A percentile compares a stretch with the other conserved stretches of the same genome.
These are phyloP conservation scores for Drosophila pachea DNA, from an alignment of 1,140 invertebrate genomes.

Conservation along the genomic window DNA sequence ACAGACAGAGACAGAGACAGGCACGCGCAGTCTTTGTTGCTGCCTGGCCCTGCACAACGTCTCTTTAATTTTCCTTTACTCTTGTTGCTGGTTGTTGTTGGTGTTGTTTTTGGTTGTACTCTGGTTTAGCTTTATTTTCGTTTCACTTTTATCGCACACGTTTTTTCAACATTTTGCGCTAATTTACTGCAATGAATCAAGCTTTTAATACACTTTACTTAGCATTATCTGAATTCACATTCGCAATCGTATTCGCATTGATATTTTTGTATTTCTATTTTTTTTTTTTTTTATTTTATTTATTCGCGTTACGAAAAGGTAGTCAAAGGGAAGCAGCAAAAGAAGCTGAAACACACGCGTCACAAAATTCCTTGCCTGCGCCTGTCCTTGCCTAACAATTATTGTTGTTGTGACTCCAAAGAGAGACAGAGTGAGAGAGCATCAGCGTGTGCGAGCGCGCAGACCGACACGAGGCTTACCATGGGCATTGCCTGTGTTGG, in stretches of 20 bases:
- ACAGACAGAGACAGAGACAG: constrained; percentile 23
- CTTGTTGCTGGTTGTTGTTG: constrained; percentile 15
- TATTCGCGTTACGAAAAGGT: constrained; percentile 27
- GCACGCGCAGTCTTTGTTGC: constrained; percentile 44
- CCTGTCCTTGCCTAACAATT: constrained; percentile 32
- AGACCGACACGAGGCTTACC: constrained; percentile 14
- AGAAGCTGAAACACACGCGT: constrained; percentile 14
- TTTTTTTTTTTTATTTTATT: background rate
- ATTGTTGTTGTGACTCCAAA: constrained; percentile 46
- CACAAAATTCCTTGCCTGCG: constrained; percentile 34
- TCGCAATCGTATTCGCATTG: constrained; percentile 12
- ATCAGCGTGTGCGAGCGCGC: constrained; percentile 28
- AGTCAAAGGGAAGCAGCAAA: constrained; percentile 7
- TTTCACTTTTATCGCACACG: constrained; percentile 55
- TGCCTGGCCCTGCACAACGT: constrained; percentile 29
- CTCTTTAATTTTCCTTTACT: constrained; percentile 12
- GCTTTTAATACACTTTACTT: constrained; percentile 32
- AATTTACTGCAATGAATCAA: constrained; percentile 51
- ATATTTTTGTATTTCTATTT: background rate
- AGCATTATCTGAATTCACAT: constrained; percentile 18
- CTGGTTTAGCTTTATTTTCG: constrained; percentile 25
- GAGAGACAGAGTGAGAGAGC: constrained; percentile 24
- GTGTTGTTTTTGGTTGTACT: constrained; percentile 20
- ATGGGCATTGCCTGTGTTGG: background rate
- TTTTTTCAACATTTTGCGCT: constrained; percentile 64